phyloP scores from a whole-genome alignment of 2,888 invertebrate genomes.

The Micropterix aruncella region DNA sequence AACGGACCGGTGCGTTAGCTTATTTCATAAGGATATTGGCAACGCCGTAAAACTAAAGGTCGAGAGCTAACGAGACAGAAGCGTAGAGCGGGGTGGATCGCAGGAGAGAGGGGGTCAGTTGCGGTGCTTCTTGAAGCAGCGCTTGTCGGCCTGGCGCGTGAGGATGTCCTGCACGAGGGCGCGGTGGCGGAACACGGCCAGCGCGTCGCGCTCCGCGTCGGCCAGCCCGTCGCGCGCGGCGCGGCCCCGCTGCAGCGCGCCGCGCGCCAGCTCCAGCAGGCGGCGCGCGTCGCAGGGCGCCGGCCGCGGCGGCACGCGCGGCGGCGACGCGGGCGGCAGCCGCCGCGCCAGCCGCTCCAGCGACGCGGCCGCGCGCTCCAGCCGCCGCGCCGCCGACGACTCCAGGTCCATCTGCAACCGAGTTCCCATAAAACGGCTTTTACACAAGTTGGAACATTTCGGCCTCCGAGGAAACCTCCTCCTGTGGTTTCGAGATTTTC shows the following conservation, averaged over 20 bases:
- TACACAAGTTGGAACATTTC: no score
- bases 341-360: slow-evolving; percentile 22
- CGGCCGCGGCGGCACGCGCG: neutral
- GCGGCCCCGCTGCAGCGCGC: slow-evolving; percentile 88
- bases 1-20: no score
- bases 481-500: no score
- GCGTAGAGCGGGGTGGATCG: no score
- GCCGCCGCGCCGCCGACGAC: slow-evolving; percentile 34
- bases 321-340: slow-evolving; percentile 2
- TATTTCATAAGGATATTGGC: no score
- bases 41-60: no score
- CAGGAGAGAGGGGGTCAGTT: no score
- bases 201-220: slow-evolving; percentile 77
- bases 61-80: no score
- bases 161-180: slow-evolving; percentile 80
- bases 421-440: no score
- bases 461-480: no score
- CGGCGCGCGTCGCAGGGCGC: slow-evolving; percentile 20
- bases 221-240: slow-evolving; percentile 84
- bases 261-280: slow-evolving; percentile 45
- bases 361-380: slow-evolving; percentile 29
- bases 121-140: slow-evolving; percentile 85
- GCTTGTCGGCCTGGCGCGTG: slow-evolving; percentile 79
- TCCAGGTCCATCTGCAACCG: slow-evolving; percentile 42
- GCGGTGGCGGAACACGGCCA: slow-evolving; percentile 86